These are phyloP conservation scores for Myiopsitta monachus DNA, from an alignment of 2,113 vertebrate genomes.

Conservation along the genomic window DNA sequence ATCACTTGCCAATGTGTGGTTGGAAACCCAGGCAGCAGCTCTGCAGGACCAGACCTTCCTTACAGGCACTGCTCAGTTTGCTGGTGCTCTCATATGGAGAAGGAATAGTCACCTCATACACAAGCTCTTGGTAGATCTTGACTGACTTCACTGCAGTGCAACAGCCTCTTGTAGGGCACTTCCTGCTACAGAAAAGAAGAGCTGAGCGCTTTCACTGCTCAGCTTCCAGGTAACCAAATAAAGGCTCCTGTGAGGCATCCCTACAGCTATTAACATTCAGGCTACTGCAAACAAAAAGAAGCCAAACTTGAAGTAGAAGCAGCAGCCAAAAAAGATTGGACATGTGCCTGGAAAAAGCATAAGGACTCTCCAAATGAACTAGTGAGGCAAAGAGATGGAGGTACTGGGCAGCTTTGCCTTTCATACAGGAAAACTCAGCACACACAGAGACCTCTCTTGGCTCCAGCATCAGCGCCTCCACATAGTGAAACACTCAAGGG, in stretches of 20 bases:
- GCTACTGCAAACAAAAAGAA: constrained; percentile 45
- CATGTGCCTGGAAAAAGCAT: constrained; percentile 28
- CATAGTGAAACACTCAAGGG: rapidly evolving
- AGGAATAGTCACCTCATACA: neutral
- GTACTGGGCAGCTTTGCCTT: neutral
- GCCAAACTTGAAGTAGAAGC: constrained; percentile 32
- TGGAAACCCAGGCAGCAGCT: neutral
- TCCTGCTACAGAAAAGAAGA: neutral
- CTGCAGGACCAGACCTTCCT: neutral
- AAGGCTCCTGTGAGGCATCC: neutral
- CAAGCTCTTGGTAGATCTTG: neutral
- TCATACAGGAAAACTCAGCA: neutral
- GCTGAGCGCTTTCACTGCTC: neutral
- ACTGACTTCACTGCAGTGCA: neutral
- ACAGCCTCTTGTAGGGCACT: neutral
- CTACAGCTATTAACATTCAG: constrained; percentile 13
- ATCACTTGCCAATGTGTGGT: rapidly evolving
- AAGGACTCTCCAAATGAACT: constrained; percentile 17
- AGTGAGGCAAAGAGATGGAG: neutral
- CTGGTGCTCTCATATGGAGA: rapidly evolving
- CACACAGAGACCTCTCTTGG: rapidly evolving
- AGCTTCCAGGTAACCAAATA: neutral
- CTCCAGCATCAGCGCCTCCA: neutral
- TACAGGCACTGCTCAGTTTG: neutral
- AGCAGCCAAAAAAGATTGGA: constrained; percentile 26